A percentile compares a stretch with the other conserved stretches of the same genome.
phyloP scores from a whole-genome alignment of 2,113 vertebrate species.

The Megaceryle torquata region DNA sequence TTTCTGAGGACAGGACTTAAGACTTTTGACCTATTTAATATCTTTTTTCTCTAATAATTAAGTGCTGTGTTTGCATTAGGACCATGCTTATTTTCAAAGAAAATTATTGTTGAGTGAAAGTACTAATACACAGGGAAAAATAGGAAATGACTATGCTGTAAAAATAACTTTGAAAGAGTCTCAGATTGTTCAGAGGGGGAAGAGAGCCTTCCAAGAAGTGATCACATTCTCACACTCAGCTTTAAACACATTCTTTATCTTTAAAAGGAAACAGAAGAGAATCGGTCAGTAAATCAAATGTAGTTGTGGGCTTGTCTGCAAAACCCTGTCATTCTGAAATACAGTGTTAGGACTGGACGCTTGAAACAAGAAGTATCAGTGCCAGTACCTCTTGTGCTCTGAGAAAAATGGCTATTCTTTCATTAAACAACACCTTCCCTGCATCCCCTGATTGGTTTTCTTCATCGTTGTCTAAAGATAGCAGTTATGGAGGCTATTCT shows the following conservation, averaged over 20 bases:
- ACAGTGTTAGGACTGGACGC: conserved; percentile 3
- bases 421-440: conserved; percentile 27
- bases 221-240: conserved; percentile 33
- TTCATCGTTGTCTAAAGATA: conserved; percentile 32
- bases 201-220: conserved; percentile 57
- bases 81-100: background rate
- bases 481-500: conserved; percentile 19
- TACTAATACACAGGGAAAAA: background rate
- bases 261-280: conserved; percentile 74
- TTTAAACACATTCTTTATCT: conserved; percentile 76
- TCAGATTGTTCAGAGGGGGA: conserved; percentile 42
- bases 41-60: background rate
- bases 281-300: conserved; percentile 64
- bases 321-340: conserved; percentile 51
- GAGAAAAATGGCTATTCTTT: conserved; percentile 6
- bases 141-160: background rate
- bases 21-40: background rate
- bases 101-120: background rate
- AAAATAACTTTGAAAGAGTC: conserved; percentile 30
- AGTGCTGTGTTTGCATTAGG: background rate
- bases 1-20: background rate
- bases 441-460: background rate
- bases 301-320: conserved; percentile 55
- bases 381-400: conserved; percentile 46
- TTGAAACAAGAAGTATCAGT: conserved; percentile 37